Base-by-base conservation (phyloP, 2,888 invertebrate species). In the Serripes groenlandicus region DNA sequence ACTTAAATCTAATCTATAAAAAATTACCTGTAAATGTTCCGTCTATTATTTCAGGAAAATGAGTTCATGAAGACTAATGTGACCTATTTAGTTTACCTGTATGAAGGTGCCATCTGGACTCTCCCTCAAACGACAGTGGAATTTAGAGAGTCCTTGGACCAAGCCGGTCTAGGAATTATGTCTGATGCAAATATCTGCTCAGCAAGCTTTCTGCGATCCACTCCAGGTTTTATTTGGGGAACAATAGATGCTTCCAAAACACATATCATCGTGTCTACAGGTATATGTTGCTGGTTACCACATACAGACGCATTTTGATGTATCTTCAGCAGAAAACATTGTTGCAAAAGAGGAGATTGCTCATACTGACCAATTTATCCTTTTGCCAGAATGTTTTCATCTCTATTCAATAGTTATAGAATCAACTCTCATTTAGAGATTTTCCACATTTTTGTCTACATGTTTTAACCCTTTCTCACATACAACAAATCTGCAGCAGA, bases 41-140 rank as follows among this genome's bases (percentile, higher is more conserved):
- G n/a, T n/a, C n/a, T n/a, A n/a, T n/a, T n/a, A 30, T 72, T 34
- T 11, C 76, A 91, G 91, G 85, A 83, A 15, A 85, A 87, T 21
- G 68, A 52, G 34, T 90, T 90, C 71, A 77, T 82, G n/a, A 79
- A 88, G 28, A 87, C 87, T 18, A 92, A 92, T 78, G 80, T 92
- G 37, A 91, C 91, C 0, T 90, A 87, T 76, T 86, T 86, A 32
- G 86, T 88, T 9, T 89, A 77, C 74, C 70, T 91, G 42, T 92
- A 91, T 74, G 86, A 89, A 70, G 85, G 77, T 11, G 90, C 91
- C 9, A 81, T 84, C 3, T 88, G 89, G 87, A 87, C 88, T 30
- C 75, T 91, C 60, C 91, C 92, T 5, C 75, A 87, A 11, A 88
- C 90, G 7, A 86, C 86, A 0, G 83, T 91, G 11, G 91, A 91